Evolutionary conservation across 2,113 vertebrate genomes (phyloP).

Genomic region (Platichthys stellatus): DNA sequence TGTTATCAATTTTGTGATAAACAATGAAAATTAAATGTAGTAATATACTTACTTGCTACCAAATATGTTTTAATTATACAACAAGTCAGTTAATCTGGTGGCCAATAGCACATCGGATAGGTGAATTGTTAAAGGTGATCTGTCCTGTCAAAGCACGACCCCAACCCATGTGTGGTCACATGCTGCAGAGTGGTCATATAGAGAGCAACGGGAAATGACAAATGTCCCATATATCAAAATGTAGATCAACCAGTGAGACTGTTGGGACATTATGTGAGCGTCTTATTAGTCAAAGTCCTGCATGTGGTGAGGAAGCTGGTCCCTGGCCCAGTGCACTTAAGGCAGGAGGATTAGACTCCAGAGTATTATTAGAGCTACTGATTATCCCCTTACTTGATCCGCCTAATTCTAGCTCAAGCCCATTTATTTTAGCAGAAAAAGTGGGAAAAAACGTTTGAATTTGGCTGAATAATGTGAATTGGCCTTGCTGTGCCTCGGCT

Average conservation of each 20-base stretch:
- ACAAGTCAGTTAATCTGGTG: not conserved
- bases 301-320: constrained; percentile 63
- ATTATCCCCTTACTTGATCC: constrained; percentile 84
- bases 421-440: constrained; percentile 73
- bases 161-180: not conserved
- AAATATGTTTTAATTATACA: constrained; percentile 27
- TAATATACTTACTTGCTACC: not conserved
- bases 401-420: constrained; percentile 70
- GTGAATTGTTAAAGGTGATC: constrained; percentile 14
- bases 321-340: constrained; percentile 81
- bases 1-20: constrained; percentile 35
- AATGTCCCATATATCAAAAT: constrained; percentile 26
- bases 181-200: not conserved
- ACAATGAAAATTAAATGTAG: constrained; percentile 13
- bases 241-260: not conserved
- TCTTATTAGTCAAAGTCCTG: constrained; percentile 59
- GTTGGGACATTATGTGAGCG: constrained; percentile 33
- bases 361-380: constrained; percentile 87
- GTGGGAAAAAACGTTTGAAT: constrained; percentile 55
- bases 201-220: not conserved
- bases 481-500: constrained; percentile 38
- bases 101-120: constrained; percentile 16
- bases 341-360: constrained; percentile 86
- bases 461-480: constrained; percentile 50
- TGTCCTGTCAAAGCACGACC: not conserved